Base-by-base conservation (phyloP, 2,797 vertebrate species). In the Rhadinocentrus ornatus region DNA sequence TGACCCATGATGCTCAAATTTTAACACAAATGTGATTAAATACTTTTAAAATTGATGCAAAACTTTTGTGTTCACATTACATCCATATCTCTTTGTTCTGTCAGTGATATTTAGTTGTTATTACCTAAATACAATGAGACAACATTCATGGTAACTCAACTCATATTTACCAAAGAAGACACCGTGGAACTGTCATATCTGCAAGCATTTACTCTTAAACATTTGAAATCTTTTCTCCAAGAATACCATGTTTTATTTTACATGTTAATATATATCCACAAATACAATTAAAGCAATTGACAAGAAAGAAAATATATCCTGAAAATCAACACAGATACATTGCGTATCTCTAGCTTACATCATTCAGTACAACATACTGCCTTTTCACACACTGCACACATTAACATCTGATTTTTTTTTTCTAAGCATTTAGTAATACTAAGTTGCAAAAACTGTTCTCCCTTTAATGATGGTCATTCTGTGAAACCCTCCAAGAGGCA, bases 161-260 rank as follows among this genome's bases (percentile, higher is more conserved):
- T 27, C n/a, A 24, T 22, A 8, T 50, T 61, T 16, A 32, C 2
- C 7, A 58, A 77, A 72, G 27, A 78, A 82, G 20, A 81, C 69
- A 54, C 26, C 0, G 3, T 29, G 16, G 22, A 59, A 59, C 69
- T 64, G 48, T 78, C 56, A 58, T 73, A 85, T 87, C 80, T 90
- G 78, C 70, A 90, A 89, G 84, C 78, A 78, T 92, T 94, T 94
- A 94, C 82, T 93, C 83, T 81, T 83, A 92, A 89, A 87, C 88
- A 88, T 89, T 48, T 81, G 82, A 88, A 81, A 89, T 82, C 72
- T 80, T 84, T 77, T 77, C 69, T 81, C 72, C 67, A 84, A 89
- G 82, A 90, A 85, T 84, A 87, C 88, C 89, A 92, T 75, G 74
- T 90, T 86, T 75, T 80, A 84, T 84, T 77, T 81, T 60, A 86